Evolutionary conservation across 2,797 vertebrate genomes (phyloP).

Genomic region (Bradypodion pumilum): DNA sequence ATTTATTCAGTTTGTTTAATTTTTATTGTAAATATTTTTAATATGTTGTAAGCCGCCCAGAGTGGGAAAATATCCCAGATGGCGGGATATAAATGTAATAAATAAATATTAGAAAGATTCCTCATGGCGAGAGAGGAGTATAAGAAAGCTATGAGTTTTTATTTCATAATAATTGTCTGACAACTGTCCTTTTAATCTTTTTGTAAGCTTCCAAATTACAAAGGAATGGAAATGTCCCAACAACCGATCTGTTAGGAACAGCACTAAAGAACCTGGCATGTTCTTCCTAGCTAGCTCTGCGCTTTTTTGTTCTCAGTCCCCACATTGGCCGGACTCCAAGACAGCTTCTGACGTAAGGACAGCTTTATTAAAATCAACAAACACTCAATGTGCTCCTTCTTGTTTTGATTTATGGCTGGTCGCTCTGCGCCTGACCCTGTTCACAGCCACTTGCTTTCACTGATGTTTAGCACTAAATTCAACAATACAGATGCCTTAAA

Average conservation of each 20-base stretch:
- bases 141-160: not conserved
- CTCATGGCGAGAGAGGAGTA: not conserved
- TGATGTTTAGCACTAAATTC: not conserved
- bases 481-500: not conserved
- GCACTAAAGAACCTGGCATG: not conserved
- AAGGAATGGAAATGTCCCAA: not conserved
- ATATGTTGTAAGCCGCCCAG: too few relatives aligned
- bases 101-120: too few relatives aligned
- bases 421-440: not conserved
- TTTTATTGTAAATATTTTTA: too few relatives aligned
- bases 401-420: not conserved
- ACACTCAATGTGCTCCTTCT: not conserved
- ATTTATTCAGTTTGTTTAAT: too few relatives aligned
- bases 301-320: not conserved
- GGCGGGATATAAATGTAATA: too few relatives aligned
- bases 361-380: slow-evolving; percentile 1
- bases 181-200: not conserved
- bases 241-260: not conserved
- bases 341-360: not conserved
- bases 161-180: not conserved
- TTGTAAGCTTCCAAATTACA: not conserved
- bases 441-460: not conserved
- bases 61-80: too few relatives aligned
- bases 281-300: not conserved
- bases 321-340: not conserved